Base-by-base conservation (phyloP, 2,797 vertebrate genomes). In the Ctenopoma kingsleyae region DNA sequence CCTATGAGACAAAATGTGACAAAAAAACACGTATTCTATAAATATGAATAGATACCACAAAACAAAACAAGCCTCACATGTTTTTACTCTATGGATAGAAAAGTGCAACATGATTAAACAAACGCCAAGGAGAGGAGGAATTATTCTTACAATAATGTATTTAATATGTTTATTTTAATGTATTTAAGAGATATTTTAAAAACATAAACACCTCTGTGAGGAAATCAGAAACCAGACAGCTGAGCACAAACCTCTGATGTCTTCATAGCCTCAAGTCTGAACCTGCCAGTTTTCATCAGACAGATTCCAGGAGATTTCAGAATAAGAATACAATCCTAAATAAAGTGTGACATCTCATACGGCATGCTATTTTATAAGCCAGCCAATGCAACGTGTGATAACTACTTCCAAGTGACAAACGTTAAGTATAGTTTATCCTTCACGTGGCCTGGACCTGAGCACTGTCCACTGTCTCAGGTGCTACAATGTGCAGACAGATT, bases 1-100 rank as follows among this genome's bases (percentile, higher is more conserved):
- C 88, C 97, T 98, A 13, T 5, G 1, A 44, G 1, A 17, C 47
- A 27, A 32, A 59, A 43, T 98, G 15, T 4, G 2, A 44, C 2
- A 17, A 55, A 35, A 25, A 55, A 36, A 60, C 17, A 53, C 10
- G 52, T 13, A 19, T 4, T 38, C 46, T 46, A n/a, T 10, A 67
- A 62, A 44, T 8, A 38, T 8, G 1, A 46, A 51, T 16, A 44
- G 9, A 47, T 16, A 41, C 19, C 19, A 53, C 35, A 20, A 61
- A 40, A n/a, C 16, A 53, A 51, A 17, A 17, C 27, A 6, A 7
- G 6, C 7, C 7, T 16, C 16, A 32, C 8, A 9, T n/a, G 15
- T 10, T 48, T 6, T 0, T 6, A 32, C 32, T 32, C 9, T 32
- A 32, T 36, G 35, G 10, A 36, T 36, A 36, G 6, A 47, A 46